phyloP scores from a whole-genome alignment of 2,888 invertebrate genomes.

The Caenorhabditis angaria region DNA sequence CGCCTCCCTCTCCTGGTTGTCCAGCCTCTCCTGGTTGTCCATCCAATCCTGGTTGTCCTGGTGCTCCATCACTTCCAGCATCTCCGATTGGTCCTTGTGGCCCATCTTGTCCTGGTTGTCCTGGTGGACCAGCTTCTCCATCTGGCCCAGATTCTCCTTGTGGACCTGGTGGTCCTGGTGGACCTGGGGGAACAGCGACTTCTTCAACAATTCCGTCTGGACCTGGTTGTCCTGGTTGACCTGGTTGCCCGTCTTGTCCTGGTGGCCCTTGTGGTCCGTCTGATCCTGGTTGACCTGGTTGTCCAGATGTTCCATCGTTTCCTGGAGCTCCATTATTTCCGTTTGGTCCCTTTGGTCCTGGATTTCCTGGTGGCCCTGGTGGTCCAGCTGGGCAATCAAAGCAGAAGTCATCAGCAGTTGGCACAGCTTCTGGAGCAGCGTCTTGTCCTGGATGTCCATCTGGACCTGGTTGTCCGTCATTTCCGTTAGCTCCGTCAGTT shows the following conservation, averaged over 20 bases:
- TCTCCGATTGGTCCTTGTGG: constrained; percentile 52
- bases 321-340: constrained; percentile 51
- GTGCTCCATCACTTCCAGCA: constrained; percentile 47
- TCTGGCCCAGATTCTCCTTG: constrained; percentile 51
- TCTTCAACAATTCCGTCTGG: constrained; percentile 55
- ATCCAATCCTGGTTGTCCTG: constrained; percentile 50
- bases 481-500: constrained; percentile 59
- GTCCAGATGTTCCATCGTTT: constrained; percentile 54
- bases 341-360: constrained; percentile 58
- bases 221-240: constrained; percentile 57
- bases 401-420: constrained; percentile 58
- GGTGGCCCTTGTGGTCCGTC: constrained; percentile 56
- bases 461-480: constrained; percentile 59
- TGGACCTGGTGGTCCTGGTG: constrained; percentile 55
- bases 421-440: constrained; percentile 51
- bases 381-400: constrained; percentile 60
- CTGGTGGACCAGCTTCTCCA: constrained; percentile 50
- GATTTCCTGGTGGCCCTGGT: constrained; percentile 61
- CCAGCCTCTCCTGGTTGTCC: constrained; percentile 51
- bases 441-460: constrained; percentile 65
- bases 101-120: constrained; percentile 54
- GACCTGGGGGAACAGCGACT: constrained; percentile 45
- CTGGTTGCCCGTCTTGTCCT: constrained; percentile 56
- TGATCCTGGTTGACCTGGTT: constrained; percentile 52
- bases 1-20: constrained; percentile 53